Conservation (phyloP, 2,113 vertebrate genomes). For the Hucho hucho region DNA sequence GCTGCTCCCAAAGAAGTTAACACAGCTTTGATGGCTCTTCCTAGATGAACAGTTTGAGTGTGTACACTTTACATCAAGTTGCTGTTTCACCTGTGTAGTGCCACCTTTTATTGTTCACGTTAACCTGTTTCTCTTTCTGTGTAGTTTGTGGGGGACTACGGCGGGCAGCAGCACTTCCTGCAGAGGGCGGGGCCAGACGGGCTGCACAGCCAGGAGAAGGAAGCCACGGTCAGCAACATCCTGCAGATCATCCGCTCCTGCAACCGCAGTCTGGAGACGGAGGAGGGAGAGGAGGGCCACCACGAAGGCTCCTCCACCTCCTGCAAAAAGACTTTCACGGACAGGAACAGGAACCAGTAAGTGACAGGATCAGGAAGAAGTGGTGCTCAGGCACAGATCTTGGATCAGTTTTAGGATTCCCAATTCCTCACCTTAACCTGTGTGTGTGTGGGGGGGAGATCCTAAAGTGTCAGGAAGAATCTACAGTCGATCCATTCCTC, state of each 20-base stretch:
- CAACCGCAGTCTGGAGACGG: slow-evolving; percentile 88
- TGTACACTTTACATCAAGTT: no score
- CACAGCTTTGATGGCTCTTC: no score
- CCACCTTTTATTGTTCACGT: neutral
- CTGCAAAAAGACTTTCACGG: slow-evolving; percentile 86
- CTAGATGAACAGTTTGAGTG: no score
- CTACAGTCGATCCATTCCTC: no score
- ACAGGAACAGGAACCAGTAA: slow-evolving; percentile 84
- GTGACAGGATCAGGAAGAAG: slow-evolving; percentile 43
- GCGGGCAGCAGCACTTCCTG: slow-evolving; percentile 90
- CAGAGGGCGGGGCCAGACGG: slow-evolving; percentile 87
- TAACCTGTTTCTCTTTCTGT: slow-evolving; percentile 14
- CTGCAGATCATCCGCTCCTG: slow-evolving; percentile 96
- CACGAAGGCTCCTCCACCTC: slow-evolving; percentile 73
- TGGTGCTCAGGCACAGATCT: no score
- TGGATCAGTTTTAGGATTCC: no score
- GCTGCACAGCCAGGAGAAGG: slow-evolving; percentile 89
- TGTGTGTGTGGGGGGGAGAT: no score
- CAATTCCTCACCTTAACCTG: no score
- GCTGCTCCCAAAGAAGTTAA: no score
- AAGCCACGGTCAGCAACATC: slow-evolving; percentile 91
- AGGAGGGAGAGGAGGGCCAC: slow-evolving; percentile 67
- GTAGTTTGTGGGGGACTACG: slow-evolving; percentile 95
- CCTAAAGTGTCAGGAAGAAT: no score
- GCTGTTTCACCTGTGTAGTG: neutral